Base-by-base conservation (phyloP, 1,140 invertebrate species). In the Centruroides vittatus region DNA sequence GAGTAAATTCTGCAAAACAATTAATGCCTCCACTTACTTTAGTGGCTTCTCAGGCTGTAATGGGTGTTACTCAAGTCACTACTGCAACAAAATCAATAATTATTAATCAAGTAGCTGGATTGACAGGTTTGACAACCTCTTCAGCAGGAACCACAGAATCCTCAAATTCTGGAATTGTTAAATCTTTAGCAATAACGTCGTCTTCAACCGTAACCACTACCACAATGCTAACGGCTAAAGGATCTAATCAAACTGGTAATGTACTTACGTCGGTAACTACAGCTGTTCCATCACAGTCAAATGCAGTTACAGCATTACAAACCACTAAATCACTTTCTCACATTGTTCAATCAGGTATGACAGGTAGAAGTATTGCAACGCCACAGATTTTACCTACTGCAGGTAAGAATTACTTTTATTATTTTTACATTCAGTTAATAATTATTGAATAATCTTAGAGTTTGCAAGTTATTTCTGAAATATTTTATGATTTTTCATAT, bases 271-370 rank as follows among this genome's bases (percentile, higher is more conserved):
- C 23, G 5, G 53, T 51, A 10, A 35, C 57, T 13, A 9, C 58
- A 12, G 5, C 47, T 7, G 47, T 46, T 46, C 23, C 61, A 11
- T 47, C 57, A 3, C 62, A 51, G 7, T 60, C 62, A 34, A 59
- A 57, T 46, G 60, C 57, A 55, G 54, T 63, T 59, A 49, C 62
- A 23, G 51, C 62, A 35, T 36, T 62, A n/a, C 61, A 62, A 55
- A 52, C 59, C 4, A 63, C 55, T 48, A 63, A 63, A 34, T 47
- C 57, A 34, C 58, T 60, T 54, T 60, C 62, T n/a, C 62, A 60
- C 35, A 48, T 63, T 46, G 60, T 63, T 13, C 62, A 63, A 34
- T 49, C 62, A 13, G 41, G 54, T 34, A 6, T 60, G 13, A 50
- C 54, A 46, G 55, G 57, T 8, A 62, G 57, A 35, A 62, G 59